Evolutionary conservation across 2,888 invertebrate species (phyloP), one percentile per base, ranked within the genome.

Genomic region (Idaea straminata): DNA sequence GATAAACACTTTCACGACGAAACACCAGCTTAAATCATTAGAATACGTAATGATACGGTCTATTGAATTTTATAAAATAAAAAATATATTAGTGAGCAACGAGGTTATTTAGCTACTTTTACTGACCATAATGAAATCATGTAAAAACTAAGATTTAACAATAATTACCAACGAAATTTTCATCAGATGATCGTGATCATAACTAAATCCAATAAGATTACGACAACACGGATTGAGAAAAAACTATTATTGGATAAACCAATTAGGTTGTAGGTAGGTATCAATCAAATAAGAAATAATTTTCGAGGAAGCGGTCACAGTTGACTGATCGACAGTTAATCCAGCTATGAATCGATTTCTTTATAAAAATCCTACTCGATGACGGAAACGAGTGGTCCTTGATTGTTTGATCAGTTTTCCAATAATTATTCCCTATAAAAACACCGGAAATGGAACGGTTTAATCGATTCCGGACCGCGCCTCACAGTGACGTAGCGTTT

Each of bases 231-330:
- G 72, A 76, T 78, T 78, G 77, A 80, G 77, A 84, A 87, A 88
- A 87, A 87, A 87, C 82, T 79, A 79, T 78, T 82, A 80, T 83
- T 85, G 83, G 87, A 91, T 91, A 91, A 91, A 91, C 89, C 87
- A 91, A 91, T 87, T 47, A 47, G 47, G 25, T 25, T 2, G 25
- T 25, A 25, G 25, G 25, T 25, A 25, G 25, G 47, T 86, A 86
- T 90, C 83, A 80, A 85, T 85, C 82, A 90, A 88, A 84, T 89
- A 91, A 87, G 88, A 89, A 87, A 86, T 47, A 86, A 87, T 83
- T 79, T 80, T 84, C 85, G 88, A 90, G 91, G 92, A 91, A 92
- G 86, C 87, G 84, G 92, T 92, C 89, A 91, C 92, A 92, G 86
- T 90, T 83, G 86, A 85, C 86, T 89, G 91, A 91, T 85, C 81